Evolutionary conservation across 2,888 invertebrate species (phyloP), one percentile per base, ranked within the genome.

Genomic region (Stenodema calcarata): DNA sequence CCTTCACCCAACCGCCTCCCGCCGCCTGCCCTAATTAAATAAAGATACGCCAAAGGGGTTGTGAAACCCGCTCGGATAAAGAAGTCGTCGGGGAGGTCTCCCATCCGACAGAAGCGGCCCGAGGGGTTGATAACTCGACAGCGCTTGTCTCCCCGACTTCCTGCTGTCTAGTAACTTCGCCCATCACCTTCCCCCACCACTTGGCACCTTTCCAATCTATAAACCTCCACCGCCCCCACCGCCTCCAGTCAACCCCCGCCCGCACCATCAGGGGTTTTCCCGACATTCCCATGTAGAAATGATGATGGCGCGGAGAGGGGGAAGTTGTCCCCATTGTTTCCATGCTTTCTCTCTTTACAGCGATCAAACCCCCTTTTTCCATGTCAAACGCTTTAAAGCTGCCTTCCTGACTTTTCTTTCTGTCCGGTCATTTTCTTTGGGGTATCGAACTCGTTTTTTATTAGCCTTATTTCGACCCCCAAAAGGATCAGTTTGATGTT

Each of bases 141-240:
- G 62, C 84, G 69, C 79, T 87, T 83, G 84, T 83, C 87, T 78
- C 69, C 18, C 78, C 23, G 44, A 23, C 78, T 78, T 78, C 78
- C 78, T 78, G 78, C 78, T 78, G 78, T 82, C 82, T 82, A 23
- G 41, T 69, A 82, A 82, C 82, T 82, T 82, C 69, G 62, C 84
- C 84, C 84, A 47, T 73, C 73, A 84, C 75, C 47, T 27, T 30
- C 75, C 35, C 18, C 35, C 76, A 75, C 84, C 73, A 11, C 42
- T 83, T 86, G 87, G 87, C 87, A 87, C 87, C 87, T 87, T 87
- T 87, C 87, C 87, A 87, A 87, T 87, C 87, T 87, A 86, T 87
- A 81, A 54, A 18, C 30, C 18, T 81, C 82, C 18, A 41, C 16
- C 82, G 30, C n/a, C 44, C 2, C 44, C 23, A 18, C 42, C 42